These are phyloP conservation scores for Menidia beryllina DNA, from an alignment of 2,113 vertebrate genomes.

Conservation along the genomic window DNA sequence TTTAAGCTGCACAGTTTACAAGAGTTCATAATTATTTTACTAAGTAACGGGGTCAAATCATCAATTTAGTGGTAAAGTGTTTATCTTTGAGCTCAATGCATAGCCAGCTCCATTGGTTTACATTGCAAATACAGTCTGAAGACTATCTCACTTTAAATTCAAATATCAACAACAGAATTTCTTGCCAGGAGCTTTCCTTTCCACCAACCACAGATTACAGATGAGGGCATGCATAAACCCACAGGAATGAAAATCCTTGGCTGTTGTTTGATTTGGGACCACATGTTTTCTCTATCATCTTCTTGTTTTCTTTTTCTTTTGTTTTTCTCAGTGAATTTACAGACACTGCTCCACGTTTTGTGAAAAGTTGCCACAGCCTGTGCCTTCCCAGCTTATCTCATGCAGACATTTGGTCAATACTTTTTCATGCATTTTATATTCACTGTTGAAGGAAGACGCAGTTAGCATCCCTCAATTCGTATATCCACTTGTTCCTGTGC, in stretches of 20 bases:
- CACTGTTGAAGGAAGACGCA: too few relatives aligned
- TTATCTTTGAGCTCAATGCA: not conserved
- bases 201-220: slow-evolving; percentile 42
- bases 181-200: slow-evolving; percentile 8
- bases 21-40: not conserved
- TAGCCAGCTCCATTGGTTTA: slow-evolving; percentile 17
- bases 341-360: not conserved
- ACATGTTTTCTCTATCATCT: not conserved
- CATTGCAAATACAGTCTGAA: slow-evolving; percentile 1
- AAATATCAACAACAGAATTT: slow-evolving; percentile 13
- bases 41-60: too few relatives aligned
- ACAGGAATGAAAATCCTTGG: slow-evolving; percentile 24
- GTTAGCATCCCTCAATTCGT: too few relatives aligned
- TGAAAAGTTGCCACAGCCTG: not conserved
- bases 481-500: too few relatives aligned
- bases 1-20: slow-evolving; percentile 20
- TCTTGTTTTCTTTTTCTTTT: not conserved
- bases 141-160: not conserved
- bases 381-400: not conserved
- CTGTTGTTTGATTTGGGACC: slow-evolving; percentile 2
- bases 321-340: not conserved
- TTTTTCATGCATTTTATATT: not conserved
- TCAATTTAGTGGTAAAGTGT: not conserved
- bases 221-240: slow-evolving; percentile 18
- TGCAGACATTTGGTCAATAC: not conserved